Conservation (phyloP, 2,113 vertebrate genomes). For the Heterochromis multidens region DNA sequence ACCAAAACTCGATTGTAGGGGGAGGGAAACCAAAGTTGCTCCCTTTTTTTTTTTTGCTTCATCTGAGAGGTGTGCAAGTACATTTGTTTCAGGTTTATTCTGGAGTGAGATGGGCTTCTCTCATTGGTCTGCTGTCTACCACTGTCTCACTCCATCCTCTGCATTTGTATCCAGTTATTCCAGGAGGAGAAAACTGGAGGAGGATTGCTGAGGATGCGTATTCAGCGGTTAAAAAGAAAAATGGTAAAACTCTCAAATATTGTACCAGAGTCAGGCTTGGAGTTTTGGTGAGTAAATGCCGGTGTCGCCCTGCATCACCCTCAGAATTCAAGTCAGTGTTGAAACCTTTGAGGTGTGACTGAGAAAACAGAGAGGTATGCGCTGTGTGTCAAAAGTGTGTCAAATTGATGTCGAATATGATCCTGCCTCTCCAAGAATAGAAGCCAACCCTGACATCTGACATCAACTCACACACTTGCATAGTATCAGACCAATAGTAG, state of each 20-base stretch:
- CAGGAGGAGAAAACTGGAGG: neutral
- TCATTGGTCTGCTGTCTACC: neutral
- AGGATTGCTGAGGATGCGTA: neutral
- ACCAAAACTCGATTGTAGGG: neutral
- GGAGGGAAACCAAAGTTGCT: neutral
- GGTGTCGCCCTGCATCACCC: neutral
- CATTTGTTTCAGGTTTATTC: conserved; percentile 4
- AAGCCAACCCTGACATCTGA: neutral
- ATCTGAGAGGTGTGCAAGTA: conserved; percentile 2
- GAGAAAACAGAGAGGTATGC: neutral
- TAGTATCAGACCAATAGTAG: neutral
- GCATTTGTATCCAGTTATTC: neutral
- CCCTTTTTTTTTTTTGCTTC: neutral
- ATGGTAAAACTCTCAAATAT: neutral
- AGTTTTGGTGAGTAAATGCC: neutral
- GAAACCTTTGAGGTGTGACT: neutral
- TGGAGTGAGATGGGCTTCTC: neutral
- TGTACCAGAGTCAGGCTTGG: neutral
- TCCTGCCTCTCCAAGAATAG: neutral
- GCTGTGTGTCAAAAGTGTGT: neutral
- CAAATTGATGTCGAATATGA: neutral
- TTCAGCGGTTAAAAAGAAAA: neutral
- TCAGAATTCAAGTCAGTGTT: neutral
- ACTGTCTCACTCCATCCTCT: neutral
- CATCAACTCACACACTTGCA: neutral